Conservation (phyloP, 2,888 invertebrate genomes). For the Eupelmus urozonus region DNA sequence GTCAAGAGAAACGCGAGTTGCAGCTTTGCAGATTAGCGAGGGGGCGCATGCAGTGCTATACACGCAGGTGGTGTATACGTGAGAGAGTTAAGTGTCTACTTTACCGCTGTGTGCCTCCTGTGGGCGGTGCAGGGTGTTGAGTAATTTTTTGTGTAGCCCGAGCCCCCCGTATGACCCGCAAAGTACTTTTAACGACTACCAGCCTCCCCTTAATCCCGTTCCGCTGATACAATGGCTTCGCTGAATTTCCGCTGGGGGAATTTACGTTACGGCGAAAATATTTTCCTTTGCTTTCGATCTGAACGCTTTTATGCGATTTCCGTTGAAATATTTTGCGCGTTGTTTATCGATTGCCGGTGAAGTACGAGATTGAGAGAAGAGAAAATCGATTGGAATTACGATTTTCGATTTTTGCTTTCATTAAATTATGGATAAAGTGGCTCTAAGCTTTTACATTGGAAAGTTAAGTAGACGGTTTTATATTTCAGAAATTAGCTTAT, state of each 20-base stretch:
- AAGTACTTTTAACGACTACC: constrained; percentile 42
- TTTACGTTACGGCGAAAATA: no score
- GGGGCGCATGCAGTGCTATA: constrained; percentile 22
- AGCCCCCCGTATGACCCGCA: constrained; percentile 35
- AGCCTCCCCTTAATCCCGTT: background rate
- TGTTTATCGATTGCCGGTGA: background rate
- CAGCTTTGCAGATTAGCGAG: constrained; percentile 41
- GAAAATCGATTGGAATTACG: background rate
- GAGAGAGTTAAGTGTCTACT: constrained; percentile 53
- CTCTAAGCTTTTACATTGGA: background rate
- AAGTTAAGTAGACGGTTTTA: no score
- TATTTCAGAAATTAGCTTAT: no score
- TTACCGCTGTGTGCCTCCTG: constrained; percentile 52
- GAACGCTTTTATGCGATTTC: no score
- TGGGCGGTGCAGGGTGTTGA: constrained; percentile 33
- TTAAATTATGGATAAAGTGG: background rate
- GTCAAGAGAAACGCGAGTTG: constrained; percentile 16
- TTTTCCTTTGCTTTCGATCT: background rate
- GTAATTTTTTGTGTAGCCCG: constrained; percentile 51
- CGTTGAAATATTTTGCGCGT: no score
- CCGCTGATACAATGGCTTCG: background rate
- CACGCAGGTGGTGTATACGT: constrained; percentile 16
- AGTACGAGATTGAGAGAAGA: background rate
- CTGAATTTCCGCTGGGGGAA: background rate
- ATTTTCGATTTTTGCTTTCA: background rate